These are phyloP conservation scores for Acridotheres tristis DNA, from an alignment of 2,797 vertebrate species.

Conservation along the genomic window DNA sequence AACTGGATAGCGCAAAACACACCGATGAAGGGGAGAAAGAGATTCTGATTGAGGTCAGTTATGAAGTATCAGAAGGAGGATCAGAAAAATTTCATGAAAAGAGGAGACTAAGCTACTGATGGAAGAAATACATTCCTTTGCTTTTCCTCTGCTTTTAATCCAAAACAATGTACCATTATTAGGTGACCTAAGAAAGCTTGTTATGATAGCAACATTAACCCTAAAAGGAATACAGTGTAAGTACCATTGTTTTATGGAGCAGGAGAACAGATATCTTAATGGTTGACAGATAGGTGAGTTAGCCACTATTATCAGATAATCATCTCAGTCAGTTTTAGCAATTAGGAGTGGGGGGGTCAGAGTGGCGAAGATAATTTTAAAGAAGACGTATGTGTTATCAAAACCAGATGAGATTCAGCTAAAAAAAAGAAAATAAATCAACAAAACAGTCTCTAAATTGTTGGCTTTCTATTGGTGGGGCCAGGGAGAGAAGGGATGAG, in stretches of 20 bases:
- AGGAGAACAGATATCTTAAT: background rate
- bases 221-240: background rate
- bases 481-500: background rate
- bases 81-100: background rate
- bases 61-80: background rate
- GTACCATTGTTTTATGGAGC: background rate
- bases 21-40: slow-evolving; percentile 85
- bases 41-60: slow-evolving; percentile 85
- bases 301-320: background rate
- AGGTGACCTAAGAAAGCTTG: background rate
- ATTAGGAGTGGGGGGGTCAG: background rate
- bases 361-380: background rate
- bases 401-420: background rate
- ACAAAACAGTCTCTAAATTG: background rate
- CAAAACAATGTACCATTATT: background rate
- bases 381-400: background rate
- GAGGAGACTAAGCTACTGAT: background rate
- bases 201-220: background rate
- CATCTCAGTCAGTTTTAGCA: background rate
- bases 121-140: background rate
- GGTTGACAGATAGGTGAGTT: background rate
- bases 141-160: background rate
- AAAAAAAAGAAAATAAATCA: background rate
- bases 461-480: background rate
- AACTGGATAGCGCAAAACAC: slow-evolving; percentile 89